Evolutionary conservation across 2,113 vertebrate species (phyloP).

Genomic region (Ceyx melanurus): DNA sequence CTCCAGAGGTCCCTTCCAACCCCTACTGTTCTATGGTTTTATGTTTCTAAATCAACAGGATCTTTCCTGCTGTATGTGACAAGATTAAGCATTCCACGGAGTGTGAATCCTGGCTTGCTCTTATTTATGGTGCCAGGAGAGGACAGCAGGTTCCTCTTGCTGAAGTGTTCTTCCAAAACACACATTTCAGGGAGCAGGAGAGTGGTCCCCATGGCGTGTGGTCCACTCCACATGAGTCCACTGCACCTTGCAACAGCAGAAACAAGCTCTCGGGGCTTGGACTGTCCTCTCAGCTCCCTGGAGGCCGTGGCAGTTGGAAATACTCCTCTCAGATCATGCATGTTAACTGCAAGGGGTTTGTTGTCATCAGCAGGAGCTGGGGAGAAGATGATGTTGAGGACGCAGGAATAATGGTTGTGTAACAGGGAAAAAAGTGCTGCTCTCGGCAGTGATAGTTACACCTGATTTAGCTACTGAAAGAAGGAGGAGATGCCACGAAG

Average conservation of each 20-base stretch:
- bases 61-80: not conserved
- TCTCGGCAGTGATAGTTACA: slow-evolving; percentile 44
- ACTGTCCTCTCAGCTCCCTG: not conserved
- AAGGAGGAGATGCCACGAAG: slow-evolving; percentile 32
- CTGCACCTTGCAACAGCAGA: not conserved
- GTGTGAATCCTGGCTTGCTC: not conserved
- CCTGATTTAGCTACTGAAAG: slow-evolving; percentile 67
- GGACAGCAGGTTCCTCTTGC: not conserved
- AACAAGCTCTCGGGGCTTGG: not conserved
- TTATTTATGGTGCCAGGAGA: not conserved
- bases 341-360: not conserved
- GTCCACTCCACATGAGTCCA: not conserved
- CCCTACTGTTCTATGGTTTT: too few species aligned
- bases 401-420: slow-evolving; percentile 48
- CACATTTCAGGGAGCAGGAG: not conserved
- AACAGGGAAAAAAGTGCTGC: slow-evolving; percentile 48
- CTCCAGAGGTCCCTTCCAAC: not conserved
- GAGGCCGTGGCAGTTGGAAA: not conserved
- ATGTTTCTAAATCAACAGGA: not conserved
- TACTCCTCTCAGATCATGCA: not conserved
- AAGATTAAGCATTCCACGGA: not conserved
- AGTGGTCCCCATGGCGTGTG: fast-evolving
- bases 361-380: not conserved
- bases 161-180: not conserved
- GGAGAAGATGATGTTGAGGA: not conserved